phyloP scores from a whole-genome alignment of 2,113 vertebrate species.

The Vulpes vulpes region DNA sequence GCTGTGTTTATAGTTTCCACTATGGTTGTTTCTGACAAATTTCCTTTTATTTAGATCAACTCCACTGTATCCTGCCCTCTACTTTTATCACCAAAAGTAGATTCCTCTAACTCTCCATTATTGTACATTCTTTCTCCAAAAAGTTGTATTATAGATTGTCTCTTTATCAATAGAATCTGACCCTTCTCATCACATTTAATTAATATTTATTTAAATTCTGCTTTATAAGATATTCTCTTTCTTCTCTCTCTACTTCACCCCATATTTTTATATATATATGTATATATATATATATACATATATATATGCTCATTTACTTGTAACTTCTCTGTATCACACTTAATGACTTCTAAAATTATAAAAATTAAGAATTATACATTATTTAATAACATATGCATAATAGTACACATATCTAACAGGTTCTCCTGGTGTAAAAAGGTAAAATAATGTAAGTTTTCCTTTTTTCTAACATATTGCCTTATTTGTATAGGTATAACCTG shows the following conservation, averaged over 20 bases:
- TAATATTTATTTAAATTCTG: background rate
- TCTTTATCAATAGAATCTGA: background rate
- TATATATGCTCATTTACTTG: background rate
- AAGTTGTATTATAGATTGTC: background rate
- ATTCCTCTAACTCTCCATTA: background rate
- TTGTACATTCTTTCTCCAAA: background rate
- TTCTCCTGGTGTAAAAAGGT: background rate
- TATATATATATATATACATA: background rate
- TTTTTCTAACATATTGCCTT: background rate
- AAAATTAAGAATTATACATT: background rate
- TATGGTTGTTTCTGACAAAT: background rate
- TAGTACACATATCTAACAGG: background rate
- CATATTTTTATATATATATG: background rate
- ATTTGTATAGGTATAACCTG: background rate
- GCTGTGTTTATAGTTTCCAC: background rate
- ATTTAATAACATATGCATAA: background rate
- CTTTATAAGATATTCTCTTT: background rate
- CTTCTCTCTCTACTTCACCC: background rate
- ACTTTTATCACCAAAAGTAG: background rate
- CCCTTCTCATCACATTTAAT: background rate
- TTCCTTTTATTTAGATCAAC: background rate
- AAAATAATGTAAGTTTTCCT: background rate
- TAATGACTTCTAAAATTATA: background rate
- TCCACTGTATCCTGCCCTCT: background rate
- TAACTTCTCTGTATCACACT: background rate